Percentiles rank a stretch among this genome's conserved stretches.
These are phyloP conservation scores for Heliconius sara DNA, from an alignment of 2,888 invertebrate genomes.

Conservation along the genomic window DNA sequence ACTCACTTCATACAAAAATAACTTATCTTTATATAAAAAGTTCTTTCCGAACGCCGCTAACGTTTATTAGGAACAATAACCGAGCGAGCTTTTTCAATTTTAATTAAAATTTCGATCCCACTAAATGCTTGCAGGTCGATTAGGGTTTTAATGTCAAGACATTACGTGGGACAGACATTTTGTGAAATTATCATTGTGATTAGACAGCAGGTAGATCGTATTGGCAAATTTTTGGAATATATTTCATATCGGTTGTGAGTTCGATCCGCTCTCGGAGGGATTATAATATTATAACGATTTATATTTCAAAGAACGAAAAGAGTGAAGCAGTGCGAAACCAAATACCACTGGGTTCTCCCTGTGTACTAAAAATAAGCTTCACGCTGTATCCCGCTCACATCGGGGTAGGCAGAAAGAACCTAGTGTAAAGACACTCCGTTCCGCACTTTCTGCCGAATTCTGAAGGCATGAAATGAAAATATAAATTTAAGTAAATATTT, in stretches of 20 bases:
- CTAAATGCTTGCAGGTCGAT: constrained; percentile 26
- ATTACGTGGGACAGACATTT: constrained; percentile 11
- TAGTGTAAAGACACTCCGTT: too few species aligned
- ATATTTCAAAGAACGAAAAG: too few species aligned
- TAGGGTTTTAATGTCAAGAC: constrained; percentile 29
- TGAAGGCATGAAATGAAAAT: too few species aligned
- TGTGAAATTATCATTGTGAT: constrained; percentile 7
- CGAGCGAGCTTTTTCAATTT: constrained; percentile 34
- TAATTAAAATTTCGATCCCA: constrained; percentile 46
- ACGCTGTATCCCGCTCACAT: too few species aligned
- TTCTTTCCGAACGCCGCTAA: constrained; percentile 32
- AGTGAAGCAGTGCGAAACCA: too few species aligned
- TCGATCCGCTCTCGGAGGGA: background rate
- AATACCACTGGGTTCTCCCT: background rate
- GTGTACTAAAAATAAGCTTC: too few species aligned
- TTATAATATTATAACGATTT: too few species aligned
- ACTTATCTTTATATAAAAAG: constrained; percentile 19
- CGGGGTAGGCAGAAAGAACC: too few species aligned
- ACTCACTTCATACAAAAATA: constrained; percentile 5
- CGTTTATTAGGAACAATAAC: constrained; percentile 34
- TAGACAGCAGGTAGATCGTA: constrained; percentile 12
- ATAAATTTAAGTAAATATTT: too few species aligned
- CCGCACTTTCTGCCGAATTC: too few species aligned
- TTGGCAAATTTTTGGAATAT: background rate
- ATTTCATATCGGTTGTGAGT: background rate